phyloP scores from a whole-genome alignment of 2,797 vertebrate genomes.

The Phrynocephalus guinanensis region DNA sequence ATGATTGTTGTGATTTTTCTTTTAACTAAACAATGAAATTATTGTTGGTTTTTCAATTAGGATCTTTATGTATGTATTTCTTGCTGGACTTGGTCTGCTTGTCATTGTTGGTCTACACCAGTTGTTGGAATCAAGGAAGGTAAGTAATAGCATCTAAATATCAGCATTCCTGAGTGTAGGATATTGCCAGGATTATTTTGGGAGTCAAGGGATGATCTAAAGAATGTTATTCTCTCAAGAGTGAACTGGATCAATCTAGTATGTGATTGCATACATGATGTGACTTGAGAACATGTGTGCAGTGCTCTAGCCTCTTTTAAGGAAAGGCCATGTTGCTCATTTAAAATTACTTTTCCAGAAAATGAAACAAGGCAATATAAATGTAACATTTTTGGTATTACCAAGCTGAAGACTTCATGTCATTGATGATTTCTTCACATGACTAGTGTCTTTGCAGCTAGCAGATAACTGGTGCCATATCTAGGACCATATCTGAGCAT shows the following conservation, averaged over 20 bases:
- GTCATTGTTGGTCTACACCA: constrained; percentile 94
- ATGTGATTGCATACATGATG: not conserved
- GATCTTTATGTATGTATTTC: constrained; percentile 98
- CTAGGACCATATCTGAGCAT: no score
- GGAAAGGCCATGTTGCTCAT: not conserved
- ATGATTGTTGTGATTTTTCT: not conserved
- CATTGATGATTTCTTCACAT: not conserved
- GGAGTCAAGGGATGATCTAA: not conserved
- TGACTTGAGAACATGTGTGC: not conserved
- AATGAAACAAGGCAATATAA: not conserved
- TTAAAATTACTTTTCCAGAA: not conserved
- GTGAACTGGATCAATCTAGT: not conserved
- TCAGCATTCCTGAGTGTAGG: not conserved
- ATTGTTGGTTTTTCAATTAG: constrained; percentile 71
- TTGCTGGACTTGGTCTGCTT: constrained; percentile 93
- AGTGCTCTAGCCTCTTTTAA: not conserved
- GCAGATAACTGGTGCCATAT: not conserved
- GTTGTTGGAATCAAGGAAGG: constrained; percentile 95
- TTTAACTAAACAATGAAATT: not conserved
- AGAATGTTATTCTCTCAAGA: not conserved
- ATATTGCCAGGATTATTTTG: not conserved
- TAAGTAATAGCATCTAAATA: constrained; percentile 61
- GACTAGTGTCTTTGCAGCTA: not conserved
- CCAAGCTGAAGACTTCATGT: not conserved
- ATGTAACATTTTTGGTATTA: not conserved